phyloP scores from a whole-genome alignment of 2,888 invertebrate species.

The Ctenicera cuprea region DNA sequence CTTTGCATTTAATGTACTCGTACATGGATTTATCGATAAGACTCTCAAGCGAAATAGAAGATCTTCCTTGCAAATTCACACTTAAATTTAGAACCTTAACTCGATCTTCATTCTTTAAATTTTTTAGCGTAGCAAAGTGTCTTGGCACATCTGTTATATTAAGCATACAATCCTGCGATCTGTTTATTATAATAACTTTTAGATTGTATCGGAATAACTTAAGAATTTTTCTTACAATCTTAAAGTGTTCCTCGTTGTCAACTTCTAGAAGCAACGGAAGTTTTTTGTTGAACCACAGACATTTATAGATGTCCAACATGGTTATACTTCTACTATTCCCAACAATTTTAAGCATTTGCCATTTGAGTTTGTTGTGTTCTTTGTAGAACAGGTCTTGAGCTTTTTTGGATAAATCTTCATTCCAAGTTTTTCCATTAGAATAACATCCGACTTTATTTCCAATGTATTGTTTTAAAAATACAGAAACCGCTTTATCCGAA shows the following conservation, averaged over 20 bases:
- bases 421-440: neutral
- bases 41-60: neutral
- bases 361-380: neutral
- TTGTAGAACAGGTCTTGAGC: neutral
- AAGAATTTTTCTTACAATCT: constrained; percentile 7
- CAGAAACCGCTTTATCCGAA: neutral
- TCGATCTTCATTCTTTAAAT: neutral
- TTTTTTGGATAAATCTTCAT: constrained; percentile 1
- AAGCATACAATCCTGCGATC: neutral
- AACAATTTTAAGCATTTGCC: neutral
- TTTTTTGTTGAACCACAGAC: constrained; percentile 22
- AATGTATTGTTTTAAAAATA: constrained; percentile 25
- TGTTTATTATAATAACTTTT: constrained; percentile 13
- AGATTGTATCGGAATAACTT: neutral
- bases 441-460: neutral
- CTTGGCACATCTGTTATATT: neutral
- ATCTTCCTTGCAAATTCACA: constrained; percentile 23
- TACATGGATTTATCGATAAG: constrained; percentile 11
- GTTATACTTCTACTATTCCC: neutral
- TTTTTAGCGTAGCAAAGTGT: neutral
- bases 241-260: neutral
- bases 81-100: neutral
- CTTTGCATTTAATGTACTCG: constrained; percentile 8
- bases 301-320: constrained; percentile 16
- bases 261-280: constrained; percentile 24